These are phyloP conservation scores for Netelia fuscicornis DNA, from an alignment of 2,888 invertebrate species.

Conservation along the genomic window DNA sequence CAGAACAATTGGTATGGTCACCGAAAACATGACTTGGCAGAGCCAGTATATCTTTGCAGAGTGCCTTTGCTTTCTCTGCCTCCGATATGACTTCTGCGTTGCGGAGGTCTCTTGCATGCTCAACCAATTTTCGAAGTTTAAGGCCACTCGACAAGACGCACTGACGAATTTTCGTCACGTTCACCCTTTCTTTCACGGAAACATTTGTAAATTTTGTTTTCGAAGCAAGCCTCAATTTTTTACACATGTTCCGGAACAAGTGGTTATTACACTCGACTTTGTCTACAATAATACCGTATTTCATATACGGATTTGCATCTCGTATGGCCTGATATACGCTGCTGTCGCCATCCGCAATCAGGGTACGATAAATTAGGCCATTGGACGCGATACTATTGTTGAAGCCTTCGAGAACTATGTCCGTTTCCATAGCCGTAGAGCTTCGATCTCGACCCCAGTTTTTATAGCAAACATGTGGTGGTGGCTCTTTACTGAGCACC, in stretches of 20 bases:
- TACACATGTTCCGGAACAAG: constrained; percentile 69
- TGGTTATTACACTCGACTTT: constrained; percentile 80
- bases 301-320: constrained; percentile 71
- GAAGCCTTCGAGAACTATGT: constrained; percentile 57
- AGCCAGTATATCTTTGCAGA: constrained; percentile 60
- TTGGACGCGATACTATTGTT: constrained; percentile 36
- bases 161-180: constrained; percentile 18
- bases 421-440: constrained; percentile 74
- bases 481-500: constrained; percentile 72
- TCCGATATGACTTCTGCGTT: background rate
- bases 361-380: constrained; percentile 58
- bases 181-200: background rate
- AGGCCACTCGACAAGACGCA: constrained; percentile 10
- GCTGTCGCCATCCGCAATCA: constrained; percentile 75
- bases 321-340: constrained; percentile 75
- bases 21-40: constrained; percentile 67
- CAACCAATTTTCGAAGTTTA: constrained; percentile 31
- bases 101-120: background rate
- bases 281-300: constrained; percentile 59
- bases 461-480: constrained; percentile 66
- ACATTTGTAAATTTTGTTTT: background rate
- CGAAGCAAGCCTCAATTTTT: constrained; percentile 37
- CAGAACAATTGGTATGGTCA: constrained; percentile 57
- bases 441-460: constrained; percentile 70
- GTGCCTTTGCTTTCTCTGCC: background rate